phyloP scores from a whole-genome alignment of 2,888 invertebrate species.

The Aporophyla lueneburgensis region DNA sequence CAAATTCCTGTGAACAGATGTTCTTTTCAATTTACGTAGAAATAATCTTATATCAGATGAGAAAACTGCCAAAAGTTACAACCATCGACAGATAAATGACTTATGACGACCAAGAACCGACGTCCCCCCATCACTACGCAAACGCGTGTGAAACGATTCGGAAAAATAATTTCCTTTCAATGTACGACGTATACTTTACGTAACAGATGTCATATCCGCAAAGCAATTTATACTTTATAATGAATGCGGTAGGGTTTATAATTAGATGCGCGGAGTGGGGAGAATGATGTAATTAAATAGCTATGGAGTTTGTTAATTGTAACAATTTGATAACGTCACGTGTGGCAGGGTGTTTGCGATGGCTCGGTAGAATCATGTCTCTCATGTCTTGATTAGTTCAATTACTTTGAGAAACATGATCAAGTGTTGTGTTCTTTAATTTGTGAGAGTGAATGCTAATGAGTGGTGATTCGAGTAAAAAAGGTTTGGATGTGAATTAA shows the following conservation, averaged over 20 bases:
- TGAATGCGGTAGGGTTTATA: conserved; percentile 49
- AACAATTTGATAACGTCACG: conserved; percentile 65
- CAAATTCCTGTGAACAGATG: too few species aligned
- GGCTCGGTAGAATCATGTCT: conserved; percentile 45
- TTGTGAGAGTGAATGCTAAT: conserved; percentile 21
- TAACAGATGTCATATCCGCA: conserved; percentile 62
- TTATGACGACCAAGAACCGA: conserved; percentile 22
- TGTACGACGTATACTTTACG: conserved; percentile 61
- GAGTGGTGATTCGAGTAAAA: neutral
- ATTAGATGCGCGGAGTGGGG: conserved; percentile 39
- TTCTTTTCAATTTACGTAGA: neutral
- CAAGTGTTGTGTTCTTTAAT: conserved; percentile 46
- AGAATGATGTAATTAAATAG: conserved; percentile 65
- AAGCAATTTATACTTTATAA: conserved; percentile 61
- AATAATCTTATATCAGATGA: neutral
- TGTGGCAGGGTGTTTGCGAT: conserved; percentile 57
- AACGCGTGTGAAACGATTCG: conserved; percentile 71
- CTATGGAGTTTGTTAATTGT: conserved; percentile 66
- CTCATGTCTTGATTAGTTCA: conserved; percentile 58
- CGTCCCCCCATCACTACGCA: conserved; percentile 59
- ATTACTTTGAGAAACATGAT: conserved; percentile 63
- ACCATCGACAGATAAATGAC: conserved; percentile 19
- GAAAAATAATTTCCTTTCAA: conserved; percentile 76
- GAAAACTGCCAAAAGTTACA: conserved; percentile 21
- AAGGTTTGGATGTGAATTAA: neutral